Base-by-base conservation (phyloP, 2,888 invertebrate genomes). In the Eurytoma adleriae region DNA sequence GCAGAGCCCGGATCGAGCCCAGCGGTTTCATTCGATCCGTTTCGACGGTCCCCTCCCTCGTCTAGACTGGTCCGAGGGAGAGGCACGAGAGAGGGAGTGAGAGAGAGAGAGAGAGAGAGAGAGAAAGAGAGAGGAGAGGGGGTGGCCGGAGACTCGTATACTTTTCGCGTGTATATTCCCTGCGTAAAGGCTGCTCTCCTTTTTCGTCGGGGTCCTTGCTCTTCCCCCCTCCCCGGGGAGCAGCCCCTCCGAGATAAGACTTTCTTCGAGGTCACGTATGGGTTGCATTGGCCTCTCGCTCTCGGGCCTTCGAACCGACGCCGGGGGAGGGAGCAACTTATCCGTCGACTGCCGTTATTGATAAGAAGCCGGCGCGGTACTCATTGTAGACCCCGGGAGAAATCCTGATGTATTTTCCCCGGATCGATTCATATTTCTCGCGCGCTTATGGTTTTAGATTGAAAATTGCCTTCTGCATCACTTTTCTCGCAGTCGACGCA, bases 41-140 rank as follows among this genome's bases (percentile, higher is more conserved):
- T 20, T 56, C 27, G 52, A 57, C 20, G 67, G 50, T 75, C 30
- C 69, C 56, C 73, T 54, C 66, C 1, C n/a, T 30, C 50, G 69
- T 76, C 68, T 76, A 76, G 76, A 76, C 76, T 57, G 57, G 18
- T 27, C 50, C 14, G 50, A 18, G 20, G 10, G 18, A 20, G 18
- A 52, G 40, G n/a, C 48, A 0, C 16, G 27, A 40, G 48, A 14
- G 54, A n/a, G 3, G 0, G 14, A 14, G 54, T 0, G 13, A 40
- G 40, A 40, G 40, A 7, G 40, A 40, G 10, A 7, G 40, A 40
- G 40, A 10, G 40, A 40, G 7, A 40, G 24, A 40, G 7, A 40
- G 40, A 10, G 40, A 10, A 10, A 40, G 40, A 40, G 40, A 40
- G 40, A 40, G 1, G 10, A 10, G 10, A 10, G 40, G 40, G 40